phyloP scores from a whole-genome alignment of 2,888 invertebrate genomes.

The Serrognathus titanus region DNA sequence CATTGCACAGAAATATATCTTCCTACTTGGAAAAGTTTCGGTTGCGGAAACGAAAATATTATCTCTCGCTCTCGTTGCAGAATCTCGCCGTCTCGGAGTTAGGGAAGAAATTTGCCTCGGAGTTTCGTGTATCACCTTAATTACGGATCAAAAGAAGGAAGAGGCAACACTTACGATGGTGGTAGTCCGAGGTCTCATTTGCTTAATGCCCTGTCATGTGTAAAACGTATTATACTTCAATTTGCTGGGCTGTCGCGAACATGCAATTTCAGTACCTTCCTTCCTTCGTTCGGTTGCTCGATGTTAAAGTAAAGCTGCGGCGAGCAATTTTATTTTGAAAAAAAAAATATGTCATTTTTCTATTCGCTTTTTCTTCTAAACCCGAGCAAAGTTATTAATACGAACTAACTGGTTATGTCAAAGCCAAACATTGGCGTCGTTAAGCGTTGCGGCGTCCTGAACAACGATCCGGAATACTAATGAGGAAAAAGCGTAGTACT shows the following conservation, averaged over 20 bases:
- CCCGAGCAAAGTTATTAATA: conserved; percentile 52
- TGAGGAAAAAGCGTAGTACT: conserved; percentile 42
- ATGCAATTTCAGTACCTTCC: conserved; percentile 49
- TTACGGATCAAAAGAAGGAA: conserved; percentile 7
- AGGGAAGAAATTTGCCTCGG: background rate
- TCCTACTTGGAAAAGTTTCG: conserved; percentile 39
- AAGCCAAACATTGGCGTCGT: conserved; percentile 51
- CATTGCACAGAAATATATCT: conserved; percentile 47
- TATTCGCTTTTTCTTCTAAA: conserved; percentile 39
- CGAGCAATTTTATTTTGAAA: conserved; percentile 42
- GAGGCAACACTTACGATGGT: background rate
- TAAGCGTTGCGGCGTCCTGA: conserved; percentile 41
- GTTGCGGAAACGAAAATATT: conserved; percentile 43
- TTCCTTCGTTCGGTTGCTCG: conserved; percentile 23
- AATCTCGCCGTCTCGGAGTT: conserved; percentile 7
- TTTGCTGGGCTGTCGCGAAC: conserved; percentile 49
- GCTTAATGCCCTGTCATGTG: conserved; percentile 29
- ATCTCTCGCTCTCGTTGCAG: conserved; percentile 25
- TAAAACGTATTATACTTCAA: conserved; percentile 42
- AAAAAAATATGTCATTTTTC: conserved; percentile 50
- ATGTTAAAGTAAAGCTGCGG: conserved; percentile 33
- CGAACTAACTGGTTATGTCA: conserved; percentile 54
- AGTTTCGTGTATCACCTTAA: conserved; percentile 21
- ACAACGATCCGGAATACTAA: conserved; percentile 48
- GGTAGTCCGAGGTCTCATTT: conserved; percentile 20